A percentile compares a stretch with the other conserved stretches of the same genome.
phyloP scores from a whole-genome alignment of 2,888 invertebrate genomes.

The Entomobrya multifasciata region DNA sequence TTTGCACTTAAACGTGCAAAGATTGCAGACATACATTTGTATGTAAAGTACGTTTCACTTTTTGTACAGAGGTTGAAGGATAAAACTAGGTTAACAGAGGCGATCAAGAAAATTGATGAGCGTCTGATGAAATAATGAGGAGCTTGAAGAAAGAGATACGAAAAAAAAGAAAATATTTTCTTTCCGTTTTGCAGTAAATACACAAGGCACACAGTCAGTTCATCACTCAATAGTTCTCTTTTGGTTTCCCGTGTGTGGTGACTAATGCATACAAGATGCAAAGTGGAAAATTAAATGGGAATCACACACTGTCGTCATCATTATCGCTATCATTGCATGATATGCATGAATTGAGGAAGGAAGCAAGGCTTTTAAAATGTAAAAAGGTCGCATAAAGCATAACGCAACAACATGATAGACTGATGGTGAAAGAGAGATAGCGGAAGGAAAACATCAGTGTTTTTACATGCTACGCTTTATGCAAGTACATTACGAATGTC shows the following conservation, averaged over 20 bases:
- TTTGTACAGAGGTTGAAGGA: conserved; percentile 64
- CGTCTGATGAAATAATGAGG: conserved; percentile 78
- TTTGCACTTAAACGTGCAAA: not conserved
- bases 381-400: not conserved
- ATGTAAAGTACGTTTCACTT: conserved; percentile 38
- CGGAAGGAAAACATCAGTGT: conserved; percentile 61
- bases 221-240: not conserved
- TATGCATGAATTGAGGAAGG: no score
- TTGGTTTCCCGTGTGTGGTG: not conserved
- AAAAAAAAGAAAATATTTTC: conserved; percentile 37
- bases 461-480: conserved; percentile 72
- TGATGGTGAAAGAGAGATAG: conserved; percentile 21
- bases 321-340: no score
- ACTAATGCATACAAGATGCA: conserved; percentile 12
- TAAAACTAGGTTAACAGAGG: conserved; percentile 76
- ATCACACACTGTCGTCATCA: conserved; percentile 50
- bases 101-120: conserved; percentile 77
- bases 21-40: conserved; percentile 3
- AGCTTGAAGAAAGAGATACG: conserved; percentile 72
- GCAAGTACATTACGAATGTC: conserved; percentile 77
- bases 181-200: not conserved
- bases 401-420: not conserved
- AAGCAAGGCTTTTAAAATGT: conserved; percentile 33
- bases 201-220: no score
- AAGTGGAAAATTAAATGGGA: conserved; percentile 45